phyloP scores from a whole-genome alignment of 1,140 invertebrate species.

The Carcinoscorpius rotundicauda region DNA sequence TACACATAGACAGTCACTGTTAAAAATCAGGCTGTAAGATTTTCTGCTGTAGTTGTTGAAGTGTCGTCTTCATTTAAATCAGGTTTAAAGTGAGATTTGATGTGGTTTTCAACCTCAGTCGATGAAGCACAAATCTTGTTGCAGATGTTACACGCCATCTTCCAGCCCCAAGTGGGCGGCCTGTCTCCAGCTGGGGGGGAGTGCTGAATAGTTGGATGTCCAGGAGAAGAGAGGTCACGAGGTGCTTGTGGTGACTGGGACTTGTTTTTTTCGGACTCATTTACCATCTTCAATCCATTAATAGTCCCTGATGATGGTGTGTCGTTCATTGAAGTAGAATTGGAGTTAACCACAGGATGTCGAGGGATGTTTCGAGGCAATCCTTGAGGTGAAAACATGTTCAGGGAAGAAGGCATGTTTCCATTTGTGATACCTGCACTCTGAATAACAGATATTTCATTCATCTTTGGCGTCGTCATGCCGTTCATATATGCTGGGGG shows the following conservation, averaged over 20 bases:
- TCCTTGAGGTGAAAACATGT: too few species aligned
- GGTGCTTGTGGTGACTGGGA: background rate
- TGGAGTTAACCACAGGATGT: background rate
- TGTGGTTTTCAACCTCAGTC: slow-evolving; percentile 32
- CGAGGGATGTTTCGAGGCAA: background rate
- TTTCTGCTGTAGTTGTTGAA: too few species aligned
- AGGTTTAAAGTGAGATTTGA: slow-evolving; percentile 28
- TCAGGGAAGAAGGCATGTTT: slow-evolving; percentile 21
- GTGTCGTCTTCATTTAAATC: slow-evolving; percentile 2
- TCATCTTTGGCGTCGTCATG: slow-evolving; percentile 37
- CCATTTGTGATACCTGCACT: slow-evolving; percentile 30
- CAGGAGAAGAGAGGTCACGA: background rate
- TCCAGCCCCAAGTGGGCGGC: slow-evolving; percentile 28
- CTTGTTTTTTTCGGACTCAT: background rate
- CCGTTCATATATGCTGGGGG: slow-evolving; percentile 34
- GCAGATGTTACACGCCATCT: slow-evolving; percentile 33
- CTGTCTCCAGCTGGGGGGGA: background rate
- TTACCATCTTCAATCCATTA: background rate
- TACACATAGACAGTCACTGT: too few species aligned
- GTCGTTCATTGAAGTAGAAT: background rate
- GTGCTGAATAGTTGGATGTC: background rate
- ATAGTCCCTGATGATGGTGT: background rate
- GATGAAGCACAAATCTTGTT: slow-evolving; percentile 33
- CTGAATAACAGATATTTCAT: slow-evolving; percentile 51
- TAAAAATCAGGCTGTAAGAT: too few species aligned